phyloP scores from a whole-genome alignment of 1,140 invertebrate species.

The Drosophila sturtevanti region DNA sequence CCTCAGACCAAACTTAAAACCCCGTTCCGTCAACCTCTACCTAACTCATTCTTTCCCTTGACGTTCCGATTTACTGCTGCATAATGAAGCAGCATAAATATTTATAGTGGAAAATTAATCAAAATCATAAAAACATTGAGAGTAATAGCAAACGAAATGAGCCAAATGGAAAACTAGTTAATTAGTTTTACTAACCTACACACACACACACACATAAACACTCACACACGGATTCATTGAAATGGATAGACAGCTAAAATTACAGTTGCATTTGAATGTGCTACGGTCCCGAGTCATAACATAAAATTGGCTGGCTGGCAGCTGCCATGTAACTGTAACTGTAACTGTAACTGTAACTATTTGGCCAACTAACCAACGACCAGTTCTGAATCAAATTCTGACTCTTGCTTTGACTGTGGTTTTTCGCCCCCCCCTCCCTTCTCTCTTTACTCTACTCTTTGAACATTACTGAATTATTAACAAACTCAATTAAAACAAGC shows the following conservation, averaged over 20 bases:
- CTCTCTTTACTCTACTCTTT: not conserved
- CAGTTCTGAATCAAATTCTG: conserved; percentile 19
- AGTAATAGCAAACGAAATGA: conserved; percentile 51
- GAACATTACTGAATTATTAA: conserved; percentile 79
- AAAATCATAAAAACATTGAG: conserved; percentile 54
- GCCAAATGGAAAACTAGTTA: conserved; percentile 65
- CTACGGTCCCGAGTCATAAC: conserved; percentile 33
- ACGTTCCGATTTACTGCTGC: conserved; percentile 15
- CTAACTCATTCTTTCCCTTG: not conserved
- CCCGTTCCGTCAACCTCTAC: not conserved
- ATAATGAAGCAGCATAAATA: conserved; percentile 73
- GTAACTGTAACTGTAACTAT: conserved; percentile 52
- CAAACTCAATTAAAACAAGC: conserved; percentile 77
- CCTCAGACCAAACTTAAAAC: conserved; percentile 29
- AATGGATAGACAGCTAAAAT: conserved; percentile 13
- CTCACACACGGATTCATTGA: not conserved
- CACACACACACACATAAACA: conserved; percentile 12
- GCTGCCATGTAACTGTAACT: conserved; percentile 69
- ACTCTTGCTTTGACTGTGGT: conserved; percentile 46
- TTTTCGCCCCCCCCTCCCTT: not conserved
- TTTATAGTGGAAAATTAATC: conserved; percentile 76
- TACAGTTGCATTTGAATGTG: conserved; percentile 30
- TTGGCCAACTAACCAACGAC: conserved; percentile 48
- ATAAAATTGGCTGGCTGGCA: conserved; percentile 67
- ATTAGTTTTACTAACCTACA: conserved; percentile 73